Conservation (phyloP, 2,888 invertebrate species). For the Leptopilina drosophilae region DNA sequence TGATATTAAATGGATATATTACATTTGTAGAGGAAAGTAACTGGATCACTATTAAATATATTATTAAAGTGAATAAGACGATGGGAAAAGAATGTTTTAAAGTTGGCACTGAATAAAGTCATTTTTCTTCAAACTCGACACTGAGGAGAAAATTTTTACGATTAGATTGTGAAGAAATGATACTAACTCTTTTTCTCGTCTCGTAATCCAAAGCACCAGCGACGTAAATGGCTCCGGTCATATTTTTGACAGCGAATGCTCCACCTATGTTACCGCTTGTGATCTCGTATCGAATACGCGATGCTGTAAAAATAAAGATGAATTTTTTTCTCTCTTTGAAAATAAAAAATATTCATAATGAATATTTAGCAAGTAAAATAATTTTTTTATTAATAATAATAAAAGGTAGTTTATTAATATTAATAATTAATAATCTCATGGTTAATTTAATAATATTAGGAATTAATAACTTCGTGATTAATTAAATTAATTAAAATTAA, state of each 20-base stretch:
- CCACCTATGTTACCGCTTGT: constrained; percentile 99
- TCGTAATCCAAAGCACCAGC: constrained; percentile 98
- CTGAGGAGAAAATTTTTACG: constrained; percentile 18
- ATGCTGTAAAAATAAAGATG: constrained; percentile 82
- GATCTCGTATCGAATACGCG: constrained; percentile 99
- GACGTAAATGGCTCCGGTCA: constrained; percentile 99
- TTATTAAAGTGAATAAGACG: constrained; percentile 15
- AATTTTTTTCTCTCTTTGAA: background rate
- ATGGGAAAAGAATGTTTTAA: background rate
- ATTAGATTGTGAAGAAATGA: constrained; percentile 23
- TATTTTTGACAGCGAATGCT: constrained; percentile 98
- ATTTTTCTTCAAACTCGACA: background rate
- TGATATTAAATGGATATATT: background rate
- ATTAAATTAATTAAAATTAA: too few relatives aligned
- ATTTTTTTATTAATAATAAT: too few relatives aligned
- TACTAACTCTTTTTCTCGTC: constrained; percentile 94
- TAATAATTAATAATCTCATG: too few relatives aligned
- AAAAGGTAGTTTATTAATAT: too few relatives aligned
- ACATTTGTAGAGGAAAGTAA: background rate
- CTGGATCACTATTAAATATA: constrained; percentile 10
- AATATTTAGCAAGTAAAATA: too few relatives aligned
- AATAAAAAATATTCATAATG: too few relatives aligned
- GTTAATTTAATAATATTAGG: too few relatives aligned
- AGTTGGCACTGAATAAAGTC: constrained; percentile 26
- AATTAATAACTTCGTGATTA: too few relatives aligned